Evolutionary conservation across 1,140 invertebrate genomes (phyloP), one percentile per base, ranked within the genome.

Genomic region (Monochamus saltuarius): DNA sequence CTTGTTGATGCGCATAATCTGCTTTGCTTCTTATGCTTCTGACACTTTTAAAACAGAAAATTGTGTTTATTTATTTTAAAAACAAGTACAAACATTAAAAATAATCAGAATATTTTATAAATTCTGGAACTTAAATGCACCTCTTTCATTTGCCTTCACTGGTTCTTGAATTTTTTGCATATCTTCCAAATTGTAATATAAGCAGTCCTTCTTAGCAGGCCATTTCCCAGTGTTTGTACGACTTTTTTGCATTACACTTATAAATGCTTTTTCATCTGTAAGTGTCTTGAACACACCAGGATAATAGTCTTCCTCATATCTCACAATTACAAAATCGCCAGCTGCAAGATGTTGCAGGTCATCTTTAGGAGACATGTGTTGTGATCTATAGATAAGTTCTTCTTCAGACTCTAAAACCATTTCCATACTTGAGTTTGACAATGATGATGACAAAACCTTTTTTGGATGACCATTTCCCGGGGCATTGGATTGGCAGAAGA

Each of bases 81-180:
- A 29, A 29, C 6, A 29, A 2, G 6, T 29, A 29, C 2, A 29
- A 29, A 29, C 22, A 29, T 46, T 1, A 22, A 46, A 46, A 6
- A 10, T 46, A 46, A 46, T 46, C 43, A 19, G 43, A 22, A 17
- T 22, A 46, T 46, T 46, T 4, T 11, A 46, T 8, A 46, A 46
- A 46, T 46, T 46, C 17, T 46, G 43, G 2, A 19, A 46, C 17
- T 19, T 1, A 46, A 46, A 46, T 22, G 2, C 1, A 16, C 43
- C 43, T 46, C 43, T 46, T 10, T 22, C 43, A 46, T 46, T 46
- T 8, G 43, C 43, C 43, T 46, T 46, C 16, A 22, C 43, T 19
- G 43, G 43, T 46, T 46, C 43, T 46, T 46, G 16, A 46, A 46
- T 46, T 0, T 46, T 46, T 46, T 46, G n/a, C 43, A 1, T 46